Evolutionary conservation across 1,140 invertebrate genomes (phyloP).

Genomic region (Bombus turneri): DNA sequence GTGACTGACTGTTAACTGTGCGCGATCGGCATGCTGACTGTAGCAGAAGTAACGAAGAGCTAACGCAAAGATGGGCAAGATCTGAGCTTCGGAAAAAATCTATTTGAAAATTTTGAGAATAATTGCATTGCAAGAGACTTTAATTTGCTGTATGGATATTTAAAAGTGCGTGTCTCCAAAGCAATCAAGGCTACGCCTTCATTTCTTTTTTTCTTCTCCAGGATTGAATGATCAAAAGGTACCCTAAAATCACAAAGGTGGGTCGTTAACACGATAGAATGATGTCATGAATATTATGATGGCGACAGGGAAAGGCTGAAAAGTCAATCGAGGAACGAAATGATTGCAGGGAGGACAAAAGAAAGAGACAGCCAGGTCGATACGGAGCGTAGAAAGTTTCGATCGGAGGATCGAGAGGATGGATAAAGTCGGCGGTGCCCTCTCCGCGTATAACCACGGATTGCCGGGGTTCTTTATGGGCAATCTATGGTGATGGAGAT

Average conservation of each 20-base stretch:
- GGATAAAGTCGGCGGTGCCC: slow-evolving; percentile 56
- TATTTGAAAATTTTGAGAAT: no score
- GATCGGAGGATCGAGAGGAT: slow-evolving; percentile 53
- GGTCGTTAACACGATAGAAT: neutral
- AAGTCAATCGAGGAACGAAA: slow-evolving; percentile 10
- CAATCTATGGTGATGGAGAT: slow-evolving; percentile 83
- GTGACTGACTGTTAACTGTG: no score
- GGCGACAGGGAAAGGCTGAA: no score
- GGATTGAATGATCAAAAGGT: neutral
- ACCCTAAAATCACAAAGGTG: neutral
- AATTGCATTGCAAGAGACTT: no score
- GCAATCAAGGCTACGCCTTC: no score
- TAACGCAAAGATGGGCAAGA: no score
- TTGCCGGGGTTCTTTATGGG: slow-evolving; percentile 82
- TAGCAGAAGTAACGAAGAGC: no score
- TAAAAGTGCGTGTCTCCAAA: no score
- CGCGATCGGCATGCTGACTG: no score
- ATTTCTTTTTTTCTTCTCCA: neutral
- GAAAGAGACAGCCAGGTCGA: slow-evolving; percentile 9
- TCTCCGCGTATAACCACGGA: slow-evolving; percentile 80
- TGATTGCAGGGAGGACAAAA: slow-evolving; percentile 1
- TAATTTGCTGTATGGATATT: no score
- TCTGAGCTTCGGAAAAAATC: no score
- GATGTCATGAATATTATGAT: neutral
- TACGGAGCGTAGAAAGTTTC: slow-evolving; percentile 49